Conservation (phyloP, 2,888 invertebrate species). For the Acrocyrtus sp. region DNA sequence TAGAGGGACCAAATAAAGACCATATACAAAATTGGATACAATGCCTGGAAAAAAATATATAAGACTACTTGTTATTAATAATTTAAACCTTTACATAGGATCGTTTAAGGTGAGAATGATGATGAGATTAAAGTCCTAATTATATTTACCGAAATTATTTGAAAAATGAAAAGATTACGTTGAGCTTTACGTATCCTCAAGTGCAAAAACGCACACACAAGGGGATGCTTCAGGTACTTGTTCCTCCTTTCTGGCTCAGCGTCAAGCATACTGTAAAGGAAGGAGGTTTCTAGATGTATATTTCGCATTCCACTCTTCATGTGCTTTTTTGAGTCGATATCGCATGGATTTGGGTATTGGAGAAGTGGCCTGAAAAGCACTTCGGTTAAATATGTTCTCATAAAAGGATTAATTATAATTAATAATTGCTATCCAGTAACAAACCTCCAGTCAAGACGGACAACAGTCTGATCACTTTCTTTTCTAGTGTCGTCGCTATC, state of each 20-base stretch:
- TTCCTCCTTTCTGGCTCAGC: background rate
- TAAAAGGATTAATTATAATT: conserved; percentile 3
- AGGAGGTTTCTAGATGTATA: conserved; percentile 41
- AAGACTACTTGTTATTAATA: background rate
- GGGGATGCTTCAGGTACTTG: conserved; percentile 38
- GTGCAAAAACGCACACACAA: conserved; percentile 39
- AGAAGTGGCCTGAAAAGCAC: too few relatives aligned
- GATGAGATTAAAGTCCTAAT: too few relatives aligned
- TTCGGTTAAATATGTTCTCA: background rate
- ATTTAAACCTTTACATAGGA: too few relatives aligned
- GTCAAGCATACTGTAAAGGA: conserved; percentile 50
- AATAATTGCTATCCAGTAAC: background rate
- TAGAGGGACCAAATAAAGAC: conserved; percentile 51
- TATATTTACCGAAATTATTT: too few relatives aligned
- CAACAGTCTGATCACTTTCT: background rate
- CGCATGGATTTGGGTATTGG: too few relatives aligned
- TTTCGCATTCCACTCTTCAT: background rate
- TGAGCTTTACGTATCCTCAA: too few relatives aligned
- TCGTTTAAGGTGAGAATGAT: too few relatives aligned
- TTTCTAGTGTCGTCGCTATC: background rate
- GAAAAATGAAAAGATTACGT: too few relatives aligned
- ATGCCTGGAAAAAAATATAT: conserved; percentile 14
- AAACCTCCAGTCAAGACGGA: conserved; percentile 45
- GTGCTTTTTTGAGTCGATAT: background rate
- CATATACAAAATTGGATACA: conserved; percentile 48